Conservation (phyloP, 1,140 invertebrate species). For the Aricia agestis region DNA sequence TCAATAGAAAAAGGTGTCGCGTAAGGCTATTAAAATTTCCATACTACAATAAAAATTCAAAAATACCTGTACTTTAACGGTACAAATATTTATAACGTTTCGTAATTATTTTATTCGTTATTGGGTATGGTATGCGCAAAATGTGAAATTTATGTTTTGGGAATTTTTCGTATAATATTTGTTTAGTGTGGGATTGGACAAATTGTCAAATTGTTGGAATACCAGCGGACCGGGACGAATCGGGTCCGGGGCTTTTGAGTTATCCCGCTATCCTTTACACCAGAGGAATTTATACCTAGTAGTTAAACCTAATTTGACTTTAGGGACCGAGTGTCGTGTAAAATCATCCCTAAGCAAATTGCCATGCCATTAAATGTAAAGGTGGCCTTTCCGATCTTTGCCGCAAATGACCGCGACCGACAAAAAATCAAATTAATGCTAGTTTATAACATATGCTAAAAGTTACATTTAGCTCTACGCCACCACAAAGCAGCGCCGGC, state of each 20-base stretch:
- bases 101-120: neutral
- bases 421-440: too few species aligned
- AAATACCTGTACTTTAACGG: neutral
- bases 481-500: too few species aligned
- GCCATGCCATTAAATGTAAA: too few species aligned
- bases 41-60: neutral
- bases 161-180: neutral
- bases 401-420: too few species aligned
- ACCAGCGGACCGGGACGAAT: neutral
- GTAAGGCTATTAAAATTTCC: neutral
- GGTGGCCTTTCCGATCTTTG: too few species aligned
- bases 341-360: too few species aligned
- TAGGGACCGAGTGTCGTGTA: neutral
- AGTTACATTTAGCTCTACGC: too few species aligned
- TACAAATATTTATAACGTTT: neutral
- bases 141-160: neutral
- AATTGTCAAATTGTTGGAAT: constrained; percentile 1
- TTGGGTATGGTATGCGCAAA: neutral
- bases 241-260: neutral
- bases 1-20: neutral
- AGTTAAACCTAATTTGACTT: neutral
- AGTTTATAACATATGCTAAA: too few species aligned
- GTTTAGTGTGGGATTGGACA: neutral
- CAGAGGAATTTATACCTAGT: neutral
- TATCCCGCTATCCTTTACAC: neutral